Percentiles rank a stretch among this genome's conserved stretches.
These are phyloP conservation scores for Chaetodon auriga DNA, from an alignment of 2,113 vertebrate species.

Conservation along the genomic window DNA sequence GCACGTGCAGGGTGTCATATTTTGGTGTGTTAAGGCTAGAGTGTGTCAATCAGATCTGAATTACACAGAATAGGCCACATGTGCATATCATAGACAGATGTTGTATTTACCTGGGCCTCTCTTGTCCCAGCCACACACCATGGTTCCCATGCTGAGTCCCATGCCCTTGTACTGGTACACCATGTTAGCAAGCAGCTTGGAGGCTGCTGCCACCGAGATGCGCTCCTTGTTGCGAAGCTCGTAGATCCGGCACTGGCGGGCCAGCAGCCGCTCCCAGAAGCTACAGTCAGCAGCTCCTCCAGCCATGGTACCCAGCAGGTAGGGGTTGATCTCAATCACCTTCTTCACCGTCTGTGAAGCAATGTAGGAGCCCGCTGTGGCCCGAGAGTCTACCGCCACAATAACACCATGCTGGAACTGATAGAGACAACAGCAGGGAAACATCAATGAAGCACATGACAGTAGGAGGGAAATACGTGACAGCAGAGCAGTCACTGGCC, in stretches of 20 bases:
- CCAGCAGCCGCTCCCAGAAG: slow-evolving; percentile 94
- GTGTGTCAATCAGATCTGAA: neutral
- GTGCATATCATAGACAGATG: neutral
- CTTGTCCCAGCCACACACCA: slow-evolving; percentile 97
- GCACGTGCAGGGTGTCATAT: too few relatives aligned
- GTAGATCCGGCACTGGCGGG: slow-evolving; percentile 93
- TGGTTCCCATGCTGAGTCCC: slow-evolving; percentile 96
- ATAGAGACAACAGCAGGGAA: slow-evolving; percentile 25
- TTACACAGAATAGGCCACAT: neutral
- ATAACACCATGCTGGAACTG: slow-evolving; percentile 92
- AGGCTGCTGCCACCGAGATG: slow-evolving; percentile 93
- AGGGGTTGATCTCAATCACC: slow-evolving; percentile 94
- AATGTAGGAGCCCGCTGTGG: slow-evolving; percentile 92
- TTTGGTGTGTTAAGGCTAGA: neutral
- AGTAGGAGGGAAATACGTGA: neutral
- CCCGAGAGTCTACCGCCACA: slow-evolving; percentile 93
- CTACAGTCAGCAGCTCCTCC: slow-evolving; percentile 93
- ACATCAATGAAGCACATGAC: neutral
- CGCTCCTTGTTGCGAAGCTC: slow-evolving; percentile 95
- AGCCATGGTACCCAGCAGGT: slow-evolving; percentile 94
- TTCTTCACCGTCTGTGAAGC: slow-evolving; percentile 95
- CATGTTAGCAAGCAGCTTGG: slow-evolving; percentile 96
- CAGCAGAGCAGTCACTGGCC: neutral
- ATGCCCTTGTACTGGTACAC: slow-evolving; percentile 96
- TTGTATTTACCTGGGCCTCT: slow-evolving; percentile 89